Conservation (phyloP, 2,797 vertebrate genomes). For the Dryobates pubescens region DNA sequence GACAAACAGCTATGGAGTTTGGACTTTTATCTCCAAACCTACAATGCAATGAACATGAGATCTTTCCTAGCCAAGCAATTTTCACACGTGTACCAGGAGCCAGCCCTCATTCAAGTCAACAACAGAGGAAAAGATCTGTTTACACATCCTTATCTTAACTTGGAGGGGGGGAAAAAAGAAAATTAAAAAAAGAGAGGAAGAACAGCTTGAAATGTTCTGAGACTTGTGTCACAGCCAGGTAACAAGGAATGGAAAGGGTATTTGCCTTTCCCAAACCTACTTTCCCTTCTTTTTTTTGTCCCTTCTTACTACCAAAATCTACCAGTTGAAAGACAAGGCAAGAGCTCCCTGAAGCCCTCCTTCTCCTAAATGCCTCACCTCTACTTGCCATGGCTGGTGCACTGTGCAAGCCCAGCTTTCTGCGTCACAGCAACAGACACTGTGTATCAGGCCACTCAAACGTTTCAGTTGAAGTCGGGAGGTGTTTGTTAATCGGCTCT, state of each 20-base stretch:
- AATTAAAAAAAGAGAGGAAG: neutral
- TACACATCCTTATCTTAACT: neutral
- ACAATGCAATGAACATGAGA: slow-evolving; percentile 60
- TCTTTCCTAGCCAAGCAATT: slow-evolving; percentile 78
- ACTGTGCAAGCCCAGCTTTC: neutral
- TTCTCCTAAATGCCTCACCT: neutral
- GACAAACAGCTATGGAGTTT: neutral
- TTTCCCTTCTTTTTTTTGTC: neutral
- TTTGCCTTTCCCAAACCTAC: neutral
- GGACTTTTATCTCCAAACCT: slow-evolving; percentile 52
- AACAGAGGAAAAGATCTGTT: slow-evolving; percentile 34
- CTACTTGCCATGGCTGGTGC: neutral
- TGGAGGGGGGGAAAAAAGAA: neutral
- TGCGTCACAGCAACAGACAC: neutral
- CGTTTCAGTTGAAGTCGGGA: slow-evolving; percentile 21
- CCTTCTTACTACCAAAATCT: neutral
- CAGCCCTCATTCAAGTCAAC: slow-evolving; percentile 75
- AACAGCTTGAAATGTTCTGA: neutral
- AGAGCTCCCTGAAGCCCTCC: neutral
- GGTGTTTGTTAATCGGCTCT: slow-evolving; percentile 38
- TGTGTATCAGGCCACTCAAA: slow-evolving; percentile 10
- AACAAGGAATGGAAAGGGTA: neutral
- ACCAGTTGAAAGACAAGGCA: neutral
- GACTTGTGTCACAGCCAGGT: neutral
- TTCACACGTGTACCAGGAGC: slow-evolving; percentile 79